Conservation (phyloP, 2,888 invertebrate genomes). For the Hartigia nigra region DNA sequence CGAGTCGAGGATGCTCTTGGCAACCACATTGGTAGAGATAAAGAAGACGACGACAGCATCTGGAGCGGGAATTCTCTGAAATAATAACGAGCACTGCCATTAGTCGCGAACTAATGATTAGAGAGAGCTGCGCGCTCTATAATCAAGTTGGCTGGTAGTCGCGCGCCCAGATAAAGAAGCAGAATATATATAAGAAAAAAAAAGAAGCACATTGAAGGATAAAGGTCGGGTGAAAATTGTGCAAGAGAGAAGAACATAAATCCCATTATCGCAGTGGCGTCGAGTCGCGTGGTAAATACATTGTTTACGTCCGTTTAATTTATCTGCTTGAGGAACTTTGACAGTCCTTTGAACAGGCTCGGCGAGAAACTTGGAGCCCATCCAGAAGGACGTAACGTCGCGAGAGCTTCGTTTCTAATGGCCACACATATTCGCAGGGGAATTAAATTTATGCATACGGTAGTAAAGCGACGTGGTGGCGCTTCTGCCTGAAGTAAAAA, state of each 20-base stretch:
- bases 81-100: constrained; percentile 37
- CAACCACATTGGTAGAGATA: neutral
- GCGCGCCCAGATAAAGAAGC: neutral
- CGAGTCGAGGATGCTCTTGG: neutral
- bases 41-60: neutral
- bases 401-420: neutral
- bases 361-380: neutral
- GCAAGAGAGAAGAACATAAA: neutral
- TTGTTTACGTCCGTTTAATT: neutral
- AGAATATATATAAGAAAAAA: neutral
- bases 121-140: constrained; percentile 15
- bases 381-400: neutral
- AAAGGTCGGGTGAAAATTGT: constrained; percentile 17
- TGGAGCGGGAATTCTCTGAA: constrained; percentile 23
- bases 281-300: neutral
- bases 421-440: constrained; percentile 2
- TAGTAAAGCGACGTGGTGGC: neutral
- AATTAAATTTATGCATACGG: constrained; percentile 45
- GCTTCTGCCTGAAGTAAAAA: constrained; percentile 35
- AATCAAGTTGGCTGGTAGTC: neutral
- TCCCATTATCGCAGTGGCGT: neutral
- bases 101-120: constrained; percentile 36
- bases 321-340: neutral
- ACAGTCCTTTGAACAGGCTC: neutral
- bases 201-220: constrained; percentile 12